Evolutionary conservation across 1,140 invertebrate genomes (phyloP).

Genomic region (Frieseomelitta varia): DNA sequence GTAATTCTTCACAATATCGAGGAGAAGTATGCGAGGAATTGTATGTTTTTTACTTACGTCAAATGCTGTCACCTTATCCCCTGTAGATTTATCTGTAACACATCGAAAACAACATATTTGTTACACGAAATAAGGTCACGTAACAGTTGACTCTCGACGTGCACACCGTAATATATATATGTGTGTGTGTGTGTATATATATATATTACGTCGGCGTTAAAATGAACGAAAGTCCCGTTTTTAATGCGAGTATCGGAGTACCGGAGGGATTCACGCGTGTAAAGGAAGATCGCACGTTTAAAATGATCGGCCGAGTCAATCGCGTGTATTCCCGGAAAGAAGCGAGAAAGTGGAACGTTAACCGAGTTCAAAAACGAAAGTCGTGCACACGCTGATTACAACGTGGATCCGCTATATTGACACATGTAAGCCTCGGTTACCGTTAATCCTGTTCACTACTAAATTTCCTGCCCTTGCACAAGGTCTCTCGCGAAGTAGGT

Average conservation of each 20-base stretch:
- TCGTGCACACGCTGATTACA: constrained; percentile 31
- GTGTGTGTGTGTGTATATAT: no score
- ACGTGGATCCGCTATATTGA: constrained; percentile 34
- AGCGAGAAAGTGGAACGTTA: constrained; percentile 50
- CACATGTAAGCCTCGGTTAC: constrained; percentile 3
- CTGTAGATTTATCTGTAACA: constrained; percentile 79
- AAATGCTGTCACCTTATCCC: constrained; percentile 75
- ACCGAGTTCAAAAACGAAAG: constrained; percentile 52
- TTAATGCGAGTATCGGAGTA: neutral
- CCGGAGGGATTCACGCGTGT: neutral
- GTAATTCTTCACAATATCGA: neutral
- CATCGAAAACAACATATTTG: constrained; percentile 40
- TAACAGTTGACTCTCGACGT: constrained; percentile 24
- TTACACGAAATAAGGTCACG: constrained; percentile 49
- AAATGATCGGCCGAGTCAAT: constrained; percentile 11
- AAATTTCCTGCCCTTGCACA: constrained; percentile 13
- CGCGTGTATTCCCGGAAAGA: constrained; percentile 37
- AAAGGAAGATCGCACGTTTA: neutral
- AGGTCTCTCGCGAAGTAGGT: neutral
- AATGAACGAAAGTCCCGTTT: constrained; percentile 32
- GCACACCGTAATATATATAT: neutral
- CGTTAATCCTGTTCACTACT: constrained; percentile 9
- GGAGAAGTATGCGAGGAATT: neutral
- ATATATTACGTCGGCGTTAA: neutral
- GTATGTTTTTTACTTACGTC: constrained; percentile 73